Conservation (phyloP, 2,113 vertebrate genomes). For the Neogobius melanostomus region DNA sequence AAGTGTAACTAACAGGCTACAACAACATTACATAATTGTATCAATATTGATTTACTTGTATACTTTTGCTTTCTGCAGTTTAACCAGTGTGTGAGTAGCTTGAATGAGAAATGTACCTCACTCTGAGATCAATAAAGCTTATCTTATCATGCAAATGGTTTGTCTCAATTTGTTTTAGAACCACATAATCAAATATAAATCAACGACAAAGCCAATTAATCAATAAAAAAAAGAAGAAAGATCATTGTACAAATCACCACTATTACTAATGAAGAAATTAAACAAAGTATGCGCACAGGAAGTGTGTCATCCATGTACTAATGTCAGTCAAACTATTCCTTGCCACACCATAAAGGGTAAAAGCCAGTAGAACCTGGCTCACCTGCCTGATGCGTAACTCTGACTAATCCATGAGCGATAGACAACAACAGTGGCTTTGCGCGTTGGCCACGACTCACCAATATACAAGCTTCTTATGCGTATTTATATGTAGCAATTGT, state of each 20-base stretch:
- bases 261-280: too few relatives aligned
- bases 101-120: neutral
- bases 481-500: neutral
- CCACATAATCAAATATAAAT: neutral
- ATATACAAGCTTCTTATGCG: neutral
- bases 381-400: constrained; percentile 26
- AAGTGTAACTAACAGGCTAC: too few relatives aligned
- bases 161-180: neutral
- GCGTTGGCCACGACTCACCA: neutral
- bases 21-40: too few relatives aligned
- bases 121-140: neutral
- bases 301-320: neutral
- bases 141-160: neutral
- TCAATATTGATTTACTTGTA: neutral
- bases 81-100: neutral
- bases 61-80: neutral
- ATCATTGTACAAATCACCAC: neutral
- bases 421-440: constrained; percentile 15
- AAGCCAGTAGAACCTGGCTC: constrained; percentile 17
- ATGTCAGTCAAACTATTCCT: neutral
- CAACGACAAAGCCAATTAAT: neutral
- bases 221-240: neutral
- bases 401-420: constrained; percentile 51
- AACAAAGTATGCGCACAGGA: neutral
- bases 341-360: constrained; percentile 17